phyloP scores from a whole-genome alignment of 2,888 invertebrate genomes.

The Tridacna gigas region DNA sequence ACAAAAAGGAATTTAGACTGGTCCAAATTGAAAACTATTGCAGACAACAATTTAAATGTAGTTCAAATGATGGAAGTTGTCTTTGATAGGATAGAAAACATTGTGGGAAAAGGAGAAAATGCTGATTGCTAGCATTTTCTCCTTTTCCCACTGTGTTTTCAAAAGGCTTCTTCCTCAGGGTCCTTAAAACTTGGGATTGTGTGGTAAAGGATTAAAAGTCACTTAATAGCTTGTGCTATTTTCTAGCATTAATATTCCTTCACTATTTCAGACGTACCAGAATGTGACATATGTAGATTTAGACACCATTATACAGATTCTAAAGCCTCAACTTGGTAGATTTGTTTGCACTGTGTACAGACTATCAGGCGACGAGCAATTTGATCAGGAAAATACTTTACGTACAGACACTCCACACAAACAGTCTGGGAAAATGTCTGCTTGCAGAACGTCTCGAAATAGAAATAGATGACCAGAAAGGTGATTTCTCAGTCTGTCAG shows the following conservation, averaged over 20 bases:
- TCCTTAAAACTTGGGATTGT: too few relatives aligned
- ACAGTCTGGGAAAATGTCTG: background rate
- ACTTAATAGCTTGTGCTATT: background rate
- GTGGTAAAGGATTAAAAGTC: too few relatives aligned
- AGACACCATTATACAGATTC: conserved; percentile 77
- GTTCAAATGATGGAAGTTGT: too few relatives aligned
- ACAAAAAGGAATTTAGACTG: too few relatives aligned
- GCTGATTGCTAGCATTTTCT: too few relatives aligned
- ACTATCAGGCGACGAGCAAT: conserved; percentile 58
- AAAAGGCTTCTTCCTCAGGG: too few relatives aligned
- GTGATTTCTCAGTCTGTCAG: too few relatives aligned
- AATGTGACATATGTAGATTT: conserved; percentile 70
- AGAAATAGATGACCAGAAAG: background rate
- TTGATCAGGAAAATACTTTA: background rate
- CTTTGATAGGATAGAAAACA: too few relatives aligned
- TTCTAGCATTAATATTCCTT: background rate
- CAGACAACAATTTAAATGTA: too few relatives aligned
- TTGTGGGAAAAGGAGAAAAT: too few relatives aligned
- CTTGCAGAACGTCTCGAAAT: background rate
- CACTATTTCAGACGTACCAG: conserved; percentile 68
- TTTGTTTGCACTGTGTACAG: conserved; percentile 74
- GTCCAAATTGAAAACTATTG: too few relatives aligned
- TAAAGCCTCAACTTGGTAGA: conserved; percentile 68
- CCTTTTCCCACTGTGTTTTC: too few relatives aligned
- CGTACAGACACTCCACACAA: background rate